These are phyloP conservation scores for Noctua fimbriata DNA, from an alignment of 2,888 invertebrate genomes.

Conservation along the genomic window DNA sequence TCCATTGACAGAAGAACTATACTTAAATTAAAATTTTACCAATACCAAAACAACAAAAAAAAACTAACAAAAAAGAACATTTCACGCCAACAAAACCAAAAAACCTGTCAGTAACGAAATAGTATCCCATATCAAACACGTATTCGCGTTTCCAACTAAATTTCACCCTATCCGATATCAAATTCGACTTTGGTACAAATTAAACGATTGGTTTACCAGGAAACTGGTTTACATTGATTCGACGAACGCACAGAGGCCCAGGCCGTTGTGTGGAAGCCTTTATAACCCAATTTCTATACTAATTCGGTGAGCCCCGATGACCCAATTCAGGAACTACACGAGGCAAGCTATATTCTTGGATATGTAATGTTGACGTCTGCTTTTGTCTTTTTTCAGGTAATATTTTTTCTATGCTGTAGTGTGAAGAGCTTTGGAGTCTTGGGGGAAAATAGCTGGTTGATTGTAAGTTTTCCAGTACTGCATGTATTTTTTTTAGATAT, in stretches of 20 bases:
- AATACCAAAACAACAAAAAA: neutral
- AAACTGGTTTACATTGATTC: slow-evolving; percentile 49
- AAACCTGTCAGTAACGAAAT: neutral
- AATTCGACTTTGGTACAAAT: slow-evolving; percentile 51
- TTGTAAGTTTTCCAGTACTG: slow-evolving; percentile 6
- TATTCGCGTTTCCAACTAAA: slow-evolving; percentile 5
- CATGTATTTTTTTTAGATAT: neutral
- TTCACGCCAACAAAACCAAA: neutral
- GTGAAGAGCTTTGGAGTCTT: neutral
- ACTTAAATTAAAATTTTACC: too few relatives aligned
- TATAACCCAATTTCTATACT: slow-evolving; percentile 63
- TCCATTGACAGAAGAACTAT: neutral
- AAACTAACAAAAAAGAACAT: neutral
- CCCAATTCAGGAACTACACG: slow-evolving; percentile 58
- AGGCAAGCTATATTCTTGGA: slow-evolving; percentile 41
- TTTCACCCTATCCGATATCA: slow-evolving; percentile 8
- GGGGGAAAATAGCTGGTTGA: neutral
- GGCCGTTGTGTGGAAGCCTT: slow-evolving; percentile 44
- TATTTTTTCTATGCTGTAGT: slow-evolving; percentile 30
- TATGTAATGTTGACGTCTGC: slow-evolving; percentile 43
- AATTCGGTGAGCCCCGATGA: slow-evolving; percentile 57
- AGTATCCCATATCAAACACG: neutral
- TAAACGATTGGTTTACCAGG: slow-evolving; percentile 55
- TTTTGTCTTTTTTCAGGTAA: slow-evolving; percentile 70
- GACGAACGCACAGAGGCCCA: slow-evolving; percentile 13